phyloP scores from a whole-genome alignment of 2,888 invertebrate species.

The Sisyra terminalis region DNA sequence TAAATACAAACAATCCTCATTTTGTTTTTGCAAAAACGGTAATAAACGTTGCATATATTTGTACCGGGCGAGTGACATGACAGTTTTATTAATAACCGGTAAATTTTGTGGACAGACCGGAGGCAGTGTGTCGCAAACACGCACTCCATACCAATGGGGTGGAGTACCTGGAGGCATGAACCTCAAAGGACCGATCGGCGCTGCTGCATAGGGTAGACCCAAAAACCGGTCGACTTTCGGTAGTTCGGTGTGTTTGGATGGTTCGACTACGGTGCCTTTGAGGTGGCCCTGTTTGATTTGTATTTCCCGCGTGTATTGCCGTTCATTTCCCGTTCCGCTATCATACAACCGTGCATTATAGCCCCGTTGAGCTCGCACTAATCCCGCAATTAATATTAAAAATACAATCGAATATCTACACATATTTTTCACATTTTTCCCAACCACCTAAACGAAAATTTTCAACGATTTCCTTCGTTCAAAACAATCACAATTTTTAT shows the following conservation, averaged over 20 bases:
- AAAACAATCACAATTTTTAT: slow-evolving; percentile 11
- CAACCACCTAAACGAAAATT: background rate
- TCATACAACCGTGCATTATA: background rate
- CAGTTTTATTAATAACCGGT: slow-evolving; percentile 39
- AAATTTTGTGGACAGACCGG: slow-evolving; percentile 79
- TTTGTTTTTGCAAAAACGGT: slow-evolving; percentile 50
- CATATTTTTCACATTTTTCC: background rate
- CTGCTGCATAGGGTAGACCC: slow-evolving; percentile 69
- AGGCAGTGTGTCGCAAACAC: slow-evolving; percentile 50
- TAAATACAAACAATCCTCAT: slow-evolving; percentile 79
- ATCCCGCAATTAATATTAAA: background rate
- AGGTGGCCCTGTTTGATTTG: slow-evolving; percentile 49
- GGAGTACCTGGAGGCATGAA: slow-evolving; percentile 47
- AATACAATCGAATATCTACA: background rate
- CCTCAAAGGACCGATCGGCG: slow-evolving; percentile 54
- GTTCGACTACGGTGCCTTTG: slow-evolving; percentile 44
- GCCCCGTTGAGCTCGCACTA: background rate
- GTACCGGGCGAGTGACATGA: slow-evolving; percentile 46
- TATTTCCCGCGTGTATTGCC: slow-evolving; percentile 39
- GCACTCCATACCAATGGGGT: slow-evolving; percentile 55
- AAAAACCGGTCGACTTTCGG: slow-evolving; percentile 56
- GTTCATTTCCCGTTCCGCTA: slow-evolving; percentile 7
- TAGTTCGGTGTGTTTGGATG: slow-evolving; percentile 41
- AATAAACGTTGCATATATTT: slow-evolving; percentile 55
- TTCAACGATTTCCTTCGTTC: too few species aligned